These are phyloP conservation scores for Drosophila mulleri DNA, from an alignment of 2,888 invertebrate species.

Conservation along the genomic window DNA sequence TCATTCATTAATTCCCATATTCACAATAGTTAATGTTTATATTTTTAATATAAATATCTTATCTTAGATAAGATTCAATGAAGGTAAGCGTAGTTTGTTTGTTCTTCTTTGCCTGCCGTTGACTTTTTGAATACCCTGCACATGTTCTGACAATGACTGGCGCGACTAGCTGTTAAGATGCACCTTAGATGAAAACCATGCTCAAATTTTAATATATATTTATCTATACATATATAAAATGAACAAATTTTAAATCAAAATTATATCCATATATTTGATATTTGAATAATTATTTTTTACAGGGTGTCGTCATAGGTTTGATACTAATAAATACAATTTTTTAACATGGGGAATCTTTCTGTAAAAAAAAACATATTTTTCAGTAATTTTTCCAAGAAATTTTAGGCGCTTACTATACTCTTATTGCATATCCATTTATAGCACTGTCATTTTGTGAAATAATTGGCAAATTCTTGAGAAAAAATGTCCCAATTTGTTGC, in stretches of 20 bases:
- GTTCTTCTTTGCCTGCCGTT: slow-evolving; percentile 15
- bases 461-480: background rate
- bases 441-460: background rate
- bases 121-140: slow-evolving; percentile 28
- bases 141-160: slow-evolving; percentile 31
- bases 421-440: background rate
- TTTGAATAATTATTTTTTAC: slow-evolving; percentile 2
- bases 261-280: too few relatives aligned
- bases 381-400: background rate
- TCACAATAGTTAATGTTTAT: slow-evolving; percentile 12
- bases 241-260: background rate
- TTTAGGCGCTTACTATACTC: background rate
- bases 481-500: background rate
- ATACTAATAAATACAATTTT: background rate
- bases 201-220: background rate
- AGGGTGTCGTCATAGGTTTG: background rate
- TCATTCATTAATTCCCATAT: slow-evolving; percentile 7
- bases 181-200: background rate
- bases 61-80: background rate
- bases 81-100: slow-evolving; percentile 53
- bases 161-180: slow-evolving; percentile 8
- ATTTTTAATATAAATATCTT: background rate
- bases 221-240: background rate
- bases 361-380: background rate
- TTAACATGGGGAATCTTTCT: background rate